Conservation (phyloP, 2,888 invertebrate species). For the Odontomyia ornata region DNA sequence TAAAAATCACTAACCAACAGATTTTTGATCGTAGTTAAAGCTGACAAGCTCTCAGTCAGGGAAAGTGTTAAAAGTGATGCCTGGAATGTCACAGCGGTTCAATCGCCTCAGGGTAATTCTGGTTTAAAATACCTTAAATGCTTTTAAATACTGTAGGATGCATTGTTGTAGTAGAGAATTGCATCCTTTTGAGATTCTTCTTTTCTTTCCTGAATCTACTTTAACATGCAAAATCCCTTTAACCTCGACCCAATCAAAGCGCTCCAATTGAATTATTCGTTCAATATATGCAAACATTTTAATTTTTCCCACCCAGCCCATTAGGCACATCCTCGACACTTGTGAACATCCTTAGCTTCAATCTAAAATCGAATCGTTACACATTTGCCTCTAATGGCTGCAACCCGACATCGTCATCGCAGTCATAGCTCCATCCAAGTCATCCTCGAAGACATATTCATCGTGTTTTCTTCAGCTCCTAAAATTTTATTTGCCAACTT, state of each 20-base stretch:
- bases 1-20: conserved; percentile 7
- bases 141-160: background rate
- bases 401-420: background rate
- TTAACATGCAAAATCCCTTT: too few relatives aligned
- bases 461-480: conserved; percentile 27
- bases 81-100: background rate
- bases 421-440: too few relatives aligned
- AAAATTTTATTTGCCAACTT: conserved; percentile 24
- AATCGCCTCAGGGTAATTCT: background rate
- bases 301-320: background rate
- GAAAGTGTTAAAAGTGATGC: background rate
- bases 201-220: too few relatives aligned
- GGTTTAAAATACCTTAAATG: background rate
- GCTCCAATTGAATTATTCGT: background rate
- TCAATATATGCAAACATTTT: conserved; percentile 13
- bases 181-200: too few relatives aligned
- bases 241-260: too few relatives aligned
- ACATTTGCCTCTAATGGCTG: conserved; percentile 30
- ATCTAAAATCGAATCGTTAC: background rate
- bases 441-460: conserved; percentile 8
- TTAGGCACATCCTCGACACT: background rate
- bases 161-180: background rate
- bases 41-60: background rate
- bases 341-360: background rate
- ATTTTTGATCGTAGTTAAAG: conserved; percentile 22